Base-by-base conservation (phyloP, 2,113 vertebrate genomes). In the Marmota monax region DNA sequence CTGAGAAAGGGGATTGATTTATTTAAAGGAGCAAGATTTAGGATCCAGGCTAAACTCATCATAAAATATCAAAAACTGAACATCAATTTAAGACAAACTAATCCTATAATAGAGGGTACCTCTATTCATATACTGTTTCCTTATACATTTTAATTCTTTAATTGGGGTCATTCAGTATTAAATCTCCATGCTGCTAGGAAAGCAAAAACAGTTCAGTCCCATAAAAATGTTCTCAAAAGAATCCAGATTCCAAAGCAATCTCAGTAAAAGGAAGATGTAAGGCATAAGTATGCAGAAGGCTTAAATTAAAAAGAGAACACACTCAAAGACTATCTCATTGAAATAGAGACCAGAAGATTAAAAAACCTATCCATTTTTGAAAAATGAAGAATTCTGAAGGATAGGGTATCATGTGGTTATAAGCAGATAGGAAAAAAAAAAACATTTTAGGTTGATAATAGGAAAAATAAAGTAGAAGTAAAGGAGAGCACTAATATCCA, bases 41-140 rank as follows among this genome's bases (percentile, higher is more conserved):
- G 45, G 11, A 22, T 84, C 87, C 39, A n/a, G 58, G 63, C 16
- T 95, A 93, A 82, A 78, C 48, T 77, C 90, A 96, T 22, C 63
- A 84, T 76, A 90, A 85, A 83, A 22, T 89, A 90, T 72, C 58
- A 94, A 90, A 97, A 95, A 76, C 1, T 89, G 34, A 95, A 39
- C 13, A 89, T 80, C 67, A 78, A 82, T 29, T 89, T 53, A 90
- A 95, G 93, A 84, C 29, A 65, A 96, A 84, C 56, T 34, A 83
- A 70, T 72, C 45, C 34, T 87, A 58, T 69, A 95, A 89, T 92
- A 94, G 34, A 11, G 11, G 13, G 51, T 51, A 45, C 25, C 39
- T 88, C 73, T 80, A 29, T 34, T 70, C 70, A 67, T 65, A 22
- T 74, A 82, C 20, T 2, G 78, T 90, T 92, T 63, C n/a, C 48